Conservation (phyloP, 2,888 invertebrate genomes). For the Dermolepida albohirtum region DNA sequence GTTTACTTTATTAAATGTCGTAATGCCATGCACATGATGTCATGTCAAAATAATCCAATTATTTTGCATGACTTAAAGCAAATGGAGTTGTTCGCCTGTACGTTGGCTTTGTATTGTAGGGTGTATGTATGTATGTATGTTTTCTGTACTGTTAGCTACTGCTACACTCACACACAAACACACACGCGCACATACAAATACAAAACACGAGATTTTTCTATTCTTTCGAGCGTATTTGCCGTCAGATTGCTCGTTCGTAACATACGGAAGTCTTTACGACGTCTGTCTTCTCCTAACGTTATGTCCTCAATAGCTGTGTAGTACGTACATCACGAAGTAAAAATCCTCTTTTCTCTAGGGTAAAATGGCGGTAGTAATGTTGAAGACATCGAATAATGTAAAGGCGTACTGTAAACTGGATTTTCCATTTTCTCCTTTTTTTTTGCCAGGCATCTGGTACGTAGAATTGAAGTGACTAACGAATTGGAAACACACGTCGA, state of each 20-base stretch:
- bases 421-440: too few species aligned
- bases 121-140: constrained; percentile 14
- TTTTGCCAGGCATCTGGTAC: too few species aligned
- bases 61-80: constrained; percentile 37
- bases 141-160: not conserved
- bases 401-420: constrained; percentile 1
- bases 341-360: constrained; percentile 11
- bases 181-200: not conserved
- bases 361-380: constrained; percentile 3
- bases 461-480: too few species aligned
- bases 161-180: constrained; percentile 8
- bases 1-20: constrained; percentile 32
- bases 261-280: constrained; percentile 21
- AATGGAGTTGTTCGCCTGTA: constrained; percentile 29
- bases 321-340: constrained; percentile 26
- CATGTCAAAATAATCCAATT: constrained; percentile 38
- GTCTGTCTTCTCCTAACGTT: constrained; percentile 13
- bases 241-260: constrained; percentile 22
- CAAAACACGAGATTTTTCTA: constrained; percentile 12
- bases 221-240: constrained; percentile 28
- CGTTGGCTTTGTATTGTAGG: constrained; percentile 10
- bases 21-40: constrained; percentile 8
- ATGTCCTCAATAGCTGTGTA: constrained; percentile 20
- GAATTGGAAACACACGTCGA: too few species aligned
- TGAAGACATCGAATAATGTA: constrained; percentile 12